Evolutionary conservation across 2,113 vertebrate species (phyloP), one percentile per base, ranked within the genome.

Genomic region (Hemichromis elongatus): DNA sequence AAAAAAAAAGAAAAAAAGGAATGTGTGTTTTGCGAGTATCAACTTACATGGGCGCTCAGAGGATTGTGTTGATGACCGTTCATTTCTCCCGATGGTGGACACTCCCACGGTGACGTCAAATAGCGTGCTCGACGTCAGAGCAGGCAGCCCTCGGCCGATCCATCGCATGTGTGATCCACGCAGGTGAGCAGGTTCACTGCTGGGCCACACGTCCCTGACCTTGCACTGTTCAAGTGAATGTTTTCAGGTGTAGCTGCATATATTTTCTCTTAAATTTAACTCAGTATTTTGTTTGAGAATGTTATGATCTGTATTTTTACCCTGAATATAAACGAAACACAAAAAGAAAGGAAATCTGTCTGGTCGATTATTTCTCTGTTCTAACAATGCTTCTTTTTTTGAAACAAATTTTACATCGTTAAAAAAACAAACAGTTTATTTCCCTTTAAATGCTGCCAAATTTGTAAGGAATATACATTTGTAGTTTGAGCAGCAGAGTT

Each of bases 61-160:
- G 93, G 93, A 93, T 93, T 92, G 94, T 95, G 94, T 94, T 93
- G 96, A 94, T 96, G 95, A 95, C 93, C 95, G 95, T 95, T 96
- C 95, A 96, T 95, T 92, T 95, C 96, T 96, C 85, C 92, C 84
- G 92, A 90, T 68, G 86, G 88, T 73, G 90, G 92, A 94, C 95
- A 96, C 96, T 93, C 94, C 96, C 95, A 94, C 95, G 91, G 82
- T 97, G 95, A 97, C 96, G 96, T 95, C 96, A 96, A 13, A 89
- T 80, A 86, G 93, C 94, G 94, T 94, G 94, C 88, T 85, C 89
- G 8, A 89, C 92, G 95, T 94, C 92, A 92, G 52, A 90, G 90
- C 24, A 6, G 47, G 14, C 80, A 55, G 77, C 28, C 24, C 30
- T 70, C 26, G 7, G 12, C 16, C 42, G 13, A 42, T 33, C 77